phyloP scores from a whole-genome alignment of 92 coral and sea anemone species.

The Chrysogorgia sp. region DNA sequence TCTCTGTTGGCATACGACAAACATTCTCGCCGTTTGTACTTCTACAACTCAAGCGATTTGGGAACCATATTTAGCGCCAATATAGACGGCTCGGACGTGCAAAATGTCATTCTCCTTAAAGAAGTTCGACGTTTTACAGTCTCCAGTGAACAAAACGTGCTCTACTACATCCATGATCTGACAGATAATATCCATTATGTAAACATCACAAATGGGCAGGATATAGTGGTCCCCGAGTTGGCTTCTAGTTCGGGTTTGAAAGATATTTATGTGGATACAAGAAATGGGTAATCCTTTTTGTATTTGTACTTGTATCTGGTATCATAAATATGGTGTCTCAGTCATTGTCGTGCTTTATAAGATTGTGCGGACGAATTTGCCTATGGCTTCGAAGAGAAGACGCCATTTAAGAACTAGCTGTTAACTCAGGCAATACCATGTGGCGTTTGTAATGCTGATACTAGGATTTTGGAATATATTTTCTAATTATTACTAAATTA shows the following conservation, averaged over 20 bases:
- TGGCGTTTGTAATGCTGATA: too few relatives aligned
- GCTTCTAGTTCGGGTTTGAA: neutral
- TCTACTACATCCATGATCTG: constrained; percentile 3
- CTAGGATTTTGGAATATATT: too few relatives aligned
- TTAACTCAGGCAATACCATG: too few relatives aligned
- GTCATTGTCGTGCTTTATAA: too few relatives aligned
- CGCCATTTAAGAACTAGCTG: constrained; percentile 2
- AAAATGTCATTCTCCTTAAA: neutral
- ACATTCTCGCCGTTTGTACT: constrained; percentile 17
- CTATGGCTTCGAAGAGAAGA: neutral
- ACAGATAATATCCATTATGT: neutral
- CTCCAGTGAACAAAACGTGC: neutral
- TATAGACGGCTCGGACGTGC: constrained; percentile 16
- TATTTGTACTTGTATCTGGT: too few relatives aligned
- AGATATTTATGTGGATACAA: constrained; percentile 10
- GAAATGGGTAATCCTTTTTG: neutral
- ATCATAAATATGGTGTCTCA: too few relatives aligned
- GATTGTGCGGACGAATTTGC: too few relatives aligned
- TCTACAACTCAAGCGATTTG: neutral
- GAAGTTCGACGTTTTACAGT: neutral
- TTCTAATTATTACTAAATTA: too few relatives aligned
- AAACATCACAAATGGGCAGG: neutral
- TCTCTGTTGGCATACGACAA: neutral
- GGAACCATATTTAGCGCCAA: constrained; percentile 2
- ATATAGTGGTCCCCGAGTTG: neutral